Percentiles rank a stretch among this genome's conserved stretches.
Evolutionary conservation across 2,888 invertebrate genomes (phyloP).

Genomic region (Coremacera marginata): DNA sequence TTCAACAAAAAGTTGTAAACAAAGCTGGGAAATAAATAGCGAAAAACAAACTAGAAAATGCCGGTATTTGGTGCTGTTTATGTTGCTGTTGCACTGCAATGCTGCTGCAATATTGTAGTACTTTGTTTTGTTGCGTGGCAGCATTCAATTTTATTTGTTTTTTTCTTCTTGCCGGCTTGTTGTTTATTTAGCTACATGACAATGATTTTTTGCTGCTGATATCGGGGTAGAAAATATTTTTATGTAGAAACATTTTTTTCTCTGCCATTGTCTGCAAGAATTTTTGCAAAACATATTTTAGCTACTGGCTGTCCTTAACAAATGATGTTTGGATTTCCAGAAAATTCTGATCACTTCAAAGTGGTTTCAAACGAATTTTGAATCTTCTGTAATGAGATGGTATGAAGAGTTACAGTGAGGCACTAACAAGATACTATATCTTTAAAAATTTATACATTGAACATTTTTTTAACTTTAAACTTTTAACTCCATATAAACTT

Average conservation of each 20-base stretch:
- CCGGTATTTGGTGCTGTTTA: constrained; percentile 9
- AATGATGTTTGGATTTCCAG: too few relatives aligned
- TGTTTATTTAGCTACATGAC: constrained; percentile 21
- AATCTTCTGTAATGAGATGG: too few relatives aligned
- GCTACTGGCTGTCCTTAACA: too few relatives aligned
- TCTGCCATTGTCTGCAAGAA: too few relatives aligned
- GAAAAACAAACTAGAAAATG: constrained; percentile 12
- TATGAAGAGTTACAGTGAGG: too few relatives aligned
- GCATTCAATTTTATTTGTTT: constrained; percentile 42
- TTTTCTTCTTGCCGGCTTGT: neutral
- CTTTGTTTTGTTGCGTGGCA: constrained; percentile 49
- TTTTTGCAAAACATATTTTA: too few relatives aligned
- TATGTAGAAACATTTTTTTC: neutral
- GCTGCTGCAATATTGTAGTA: neutral
- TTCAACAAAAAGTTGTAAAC: constrained; percentile 28
- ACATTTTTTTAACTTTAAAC: too few relatives aligned
- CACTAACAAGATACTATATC: too few relatives aligned
- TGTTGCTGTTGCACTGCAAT: constrained; percentile 46
- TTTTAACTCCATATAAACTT: too few relatives aligned
- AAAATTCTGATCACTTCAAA: too few relatives aligned
- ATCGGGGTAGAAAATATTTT: neutral
- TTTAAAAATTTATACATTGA: too few relatives aligned
- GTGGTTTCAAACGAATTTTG: too few relatives aligned
- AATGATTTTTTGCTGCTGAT: constrained; percentile 13
- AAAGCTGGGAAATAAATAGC: constrained; percentile 1